Evolutionary conservation across 2,113 vertebrate genomes (phyloP).

Genomic region (Petromus typicus): DNA sequence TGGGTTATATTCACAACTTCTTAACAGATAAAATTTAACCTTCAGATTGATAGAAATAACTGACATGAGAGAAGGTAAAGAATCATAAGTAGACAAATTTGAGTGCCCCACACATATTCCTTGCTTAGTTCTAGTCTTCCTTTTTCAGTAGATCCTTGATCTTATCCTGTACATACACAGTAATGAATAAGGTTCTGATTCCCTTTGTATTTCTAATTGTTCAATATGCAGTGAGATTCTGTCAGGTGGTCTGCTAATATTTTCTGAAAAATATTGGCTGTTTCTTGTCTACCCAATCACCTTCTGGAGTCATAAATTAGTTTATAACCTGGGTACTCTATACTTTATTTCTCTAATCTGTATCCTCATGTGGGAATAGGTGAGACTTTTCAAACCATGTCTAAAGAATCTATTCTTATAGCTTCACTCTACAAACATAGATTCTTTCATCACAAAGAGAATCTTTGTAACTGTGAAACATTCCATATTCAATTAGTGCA

Average conservation of each 20-base stretch:
- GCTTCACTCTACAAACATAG: neutral
- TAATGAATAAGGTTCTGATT: neutral
- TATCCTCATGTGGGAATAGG: neutral
- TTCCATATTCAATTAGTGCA: neutral
- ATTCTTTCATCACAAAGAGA: neutral
- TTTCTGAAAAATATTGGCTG: neutral
- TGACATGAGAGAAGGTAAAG: neutral
- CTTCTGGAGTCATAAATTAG: neutral
- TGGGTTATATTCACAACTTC: neutral
- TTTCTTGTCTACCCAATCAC: neutral
- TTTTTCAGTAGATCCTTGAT: neutral
- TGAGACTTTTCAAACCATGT: neutral
- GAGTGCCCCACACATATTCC: neutral
- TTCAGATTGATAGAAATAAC: constrained; percentile 6
- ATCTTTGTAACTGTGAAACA: neutral
- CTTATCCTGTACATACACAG: neutral
- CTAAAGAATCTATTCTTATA: neutral
- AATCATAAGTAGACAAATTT: neutral
- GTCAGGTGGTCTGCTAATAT: neutral
- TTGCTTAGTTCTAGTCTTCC: neutral
- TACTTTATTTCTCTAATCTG: neutral
- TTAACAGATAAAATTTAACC: neutral
- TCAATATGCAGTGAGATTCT: neutral
- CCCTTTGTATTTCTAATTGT: neutral
- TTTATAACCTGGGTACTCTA: neutral